A percentile compares a stretch with the other conserved stretches of the same genome.
Conservation (phyloP, 2,888 invertebrate genomes). For the Agrypnus murinus region DNA sequence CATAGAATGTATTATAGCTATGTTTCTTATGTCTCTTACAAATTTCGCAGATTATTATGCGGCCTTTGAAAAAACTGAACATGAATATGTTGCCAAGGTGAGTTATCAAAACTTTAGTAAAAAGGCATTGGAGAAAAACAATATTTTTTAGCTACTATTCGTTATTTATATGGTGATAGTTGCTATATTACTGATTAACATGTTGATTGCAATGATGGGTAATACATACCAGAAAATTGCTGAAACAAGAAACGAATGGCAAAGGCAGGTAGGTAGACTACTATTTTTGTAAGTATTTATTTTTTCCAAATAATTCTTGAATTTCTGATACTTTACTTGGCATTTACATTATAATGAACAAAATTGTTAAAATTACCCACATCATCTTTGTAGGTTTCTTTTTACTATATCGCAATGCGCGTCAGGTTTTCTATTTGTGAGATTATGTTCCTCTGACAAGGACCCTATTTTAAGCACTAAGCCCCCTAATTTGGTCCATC, state of each 20-base stretch:
- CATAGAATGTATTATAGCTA: slow-evolving; percentile 95
- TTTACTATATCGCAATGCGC: too few relatives aligned
- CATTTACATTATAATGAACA: too few relatives aligned
- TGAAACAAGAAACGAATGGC: slow-evolving; percentile 98
- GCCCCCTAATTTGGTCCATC: too few relatives aligned
- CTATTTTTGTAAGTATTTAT: too few relatives aligned
- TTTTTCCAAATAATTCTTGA: too few relatives aligned
- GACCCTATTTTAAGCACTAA: too few relatives aligned
- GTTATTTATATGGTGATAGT: slow-evolving; percentile 99
- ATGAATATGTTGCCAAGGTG: slow-evolving; percentile 93
- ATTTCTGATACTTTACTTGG: too few relatives aligned
- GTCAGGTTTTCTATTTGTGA: too few relatives aligned
- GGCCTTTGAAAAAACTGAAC: slow-evolving; percentile 91
- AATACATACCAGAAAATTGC: slow-evolving; percentile 99
- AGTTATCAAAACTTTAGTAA: slow-evolving; percentile 31
- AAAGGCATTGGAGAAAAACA: neutral
- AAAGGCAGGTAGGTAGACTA: slow-evolving; percentile 85
- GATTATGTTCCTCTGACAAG: too few relatives aligned
- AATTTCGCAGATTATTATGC: slow-evolving; percentile 97
- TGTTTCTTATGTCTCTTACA: slow-evolving; percentile 98
- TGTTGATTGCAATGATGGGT: slow-evolving; percentile 99
- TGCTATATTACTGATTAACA: slow-evolving; percentile 94
- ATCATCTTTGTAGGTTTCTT: too few relatives aligned
- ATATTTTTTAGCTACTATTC: slow-evolving; percentile 82
- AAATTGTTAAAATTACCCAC: too few relatives aligned